Evolutionary conservation across 2,113 vertebrate species (phyloP).

Genomic region (Ceyx margarethae): DNA sequence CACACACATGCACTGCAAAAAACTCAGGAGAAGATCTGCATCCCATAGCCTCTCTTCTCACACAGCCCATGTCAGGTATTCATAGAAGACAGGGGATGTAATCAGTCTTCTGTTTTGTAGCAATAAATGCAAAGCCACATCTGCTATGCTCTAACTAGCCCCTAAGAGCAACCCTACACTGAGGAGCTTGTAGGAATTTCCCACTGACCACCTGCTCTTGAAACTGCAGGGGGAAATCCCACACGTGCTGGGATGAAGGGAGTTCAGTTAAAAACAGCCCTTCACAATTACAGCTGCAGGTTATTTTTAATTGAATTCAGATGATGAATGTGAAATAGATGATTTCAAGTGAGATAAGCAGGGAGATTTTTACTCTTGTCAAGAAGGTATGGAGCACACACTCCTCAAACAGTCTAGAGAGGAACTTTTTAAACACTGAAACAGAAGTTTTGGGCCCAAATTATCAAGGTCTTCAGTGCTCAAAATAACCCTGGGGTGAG

Average conservation of each 20-base stretch:
- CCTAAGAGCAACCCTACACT: constrained; percentile 8
- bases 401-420: not conserved
- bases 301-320: constrained; percentile 73
- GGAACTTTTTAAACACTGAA: not conserved
- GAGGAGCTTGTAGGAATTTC: constrained; percentile 68
- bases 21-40: not conserved
- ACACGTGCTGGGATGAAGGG: constrained; percentile 43
- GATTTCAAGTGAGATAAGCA: constrained; percentile 49
- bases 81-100: not conserved
- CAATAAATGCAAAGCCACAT: not conserved
- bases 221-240: constrained; percentile 69
- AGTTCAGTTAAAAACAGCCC: constrained; percentile 59
- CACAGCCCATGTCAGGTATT: not conserved
- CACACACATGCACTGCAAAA: not conserved
- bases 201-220: constrained; percentile 69
- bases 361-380: not conserved
- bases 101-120: not conserved
- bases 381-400: not conserved
- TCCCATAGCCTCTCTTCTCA: not conserved
- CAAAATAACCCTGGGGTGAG: not conserved
- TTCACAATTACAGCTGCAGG: constrained; percentile 69
- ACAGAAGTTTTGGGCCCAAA: not conserved
- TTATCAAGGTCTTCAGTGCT: not conserved
- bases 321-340: constrained; percentile 56
- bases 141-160: not conserved